Evolutionary conservation across 1,140 invertebrate species (phyloP).

Genomic region (Bombyx mandarina): DNA sequence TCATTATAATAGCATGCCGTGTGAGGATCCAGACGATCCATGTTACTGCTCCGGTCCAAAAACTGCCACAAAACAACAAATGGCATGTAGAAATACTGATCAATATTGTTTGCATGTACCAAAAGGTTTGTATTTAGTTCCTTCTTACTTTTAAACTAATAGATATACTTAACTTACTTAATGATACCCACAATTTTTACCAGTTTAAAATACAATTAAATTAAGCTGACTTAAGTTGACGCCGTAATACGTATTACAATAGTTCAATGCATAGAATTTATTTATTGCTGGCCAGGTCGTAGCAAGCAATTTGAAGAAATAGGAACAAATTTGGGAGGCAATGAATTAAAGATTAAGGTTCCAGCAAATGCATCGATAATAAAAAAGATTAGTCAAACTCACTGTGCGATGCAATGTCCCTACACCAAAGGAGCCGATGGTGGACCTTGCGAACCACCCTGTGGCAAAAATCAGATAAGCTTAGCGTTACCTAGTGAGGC

Average conservation of each 20-base stretch:
- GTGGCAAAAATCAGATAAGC: conserved; percentile 60
- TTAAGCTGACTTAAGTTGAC: not conserved
- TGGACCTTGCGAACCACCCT: conserved; percentile 44
- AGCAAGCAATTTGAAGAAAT: conserved; percentile 61
- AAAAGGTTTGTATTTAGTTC: conserved; percentile 43
- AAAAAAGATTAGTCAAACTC: conserved; percentile 63
- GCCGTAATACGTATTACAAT: not conserved
- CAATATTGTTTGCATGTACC: conserved; percentile 60
- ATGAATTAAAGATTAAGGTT: conserved; percentile 62
- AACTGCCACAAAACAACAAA: conserved; percentile 28
- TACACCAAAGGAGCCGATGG: conserved; percentile 31
- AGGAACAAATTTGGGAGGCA: conserved; percentile 46
- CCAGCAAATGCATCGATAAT: conserved; percentile 49
- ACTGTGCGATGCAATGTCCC: conserved; percentile 49
- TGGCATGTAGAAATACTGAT: conserved; percentile 53
- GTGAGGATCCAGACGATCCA: conserved; percentile 49
- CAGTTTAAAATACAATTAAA: not conserved
- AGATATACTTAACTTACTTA: too few relatives aligned
- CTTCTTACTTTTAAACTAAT: not conserved
- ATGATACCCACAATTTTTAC: not conserved
- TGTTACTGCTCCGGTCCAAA: conserved; percentile 57
- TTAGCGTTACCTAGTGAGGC: conserved; percentile 43
- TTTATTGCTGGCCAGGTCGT: conserved; percentile 60
- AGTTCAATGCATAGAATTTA: conserved; percentile 27
- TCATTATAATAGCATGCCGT: conserved; percentile 51